A percentile compares a stretch with the other conserved stretches of the same genome.
Conservation (phyloP, 2,888 invertebrate genomes). For the Lamellibrachia satsuma region DNA sequence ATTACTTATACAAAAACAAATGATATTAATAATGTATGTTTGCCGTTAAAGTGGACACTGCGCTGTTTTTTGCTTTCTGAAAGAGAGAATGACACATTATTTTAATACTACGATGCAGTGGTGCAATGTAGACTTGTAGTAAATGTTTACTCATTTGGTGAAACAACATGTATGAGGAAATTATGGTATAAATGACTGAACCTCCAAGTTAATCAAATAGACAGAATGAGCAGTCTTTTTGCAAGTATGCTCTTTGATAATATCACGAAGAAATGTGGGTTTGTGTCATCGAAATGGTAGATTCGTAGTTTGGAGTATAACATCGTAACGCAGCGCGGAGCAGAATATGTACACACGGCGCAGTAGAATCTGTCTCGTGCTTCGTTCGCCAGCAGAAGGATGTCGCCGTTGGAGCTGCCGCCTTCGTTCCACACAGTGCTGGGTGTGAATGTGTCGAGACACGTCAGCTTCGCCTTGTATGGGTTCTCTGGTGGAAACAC, state of each 20-base stretch:
- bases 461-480: not conserved
- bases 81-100: not conserved
- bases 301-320: not conserved
- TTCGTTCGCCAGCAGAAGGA: not conserved
- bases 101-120: not conserved
- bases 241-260: too few relatives aligned
- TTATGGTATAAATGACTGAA: too few relatives aligned
- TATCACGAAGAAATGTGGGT: not conserved
- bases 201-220: too few relatives aligned
- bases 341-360: not conserved
- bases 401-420: not conserved
- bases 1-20: not conserved
- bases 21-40: not conserved
- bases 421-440: not conserved
- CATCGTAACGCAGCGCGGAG: not conserved
- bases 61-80: not conserved
- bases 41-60: not conserved
- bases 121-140: not conserved
- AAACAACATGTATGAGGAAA: too few relatives aligned
- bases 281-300: not conserved
- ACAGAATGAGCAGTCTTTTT: too few relatives aligned
- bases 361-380: conserved; percentile 7
- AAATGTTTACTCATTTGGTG: too few relatives aligned
- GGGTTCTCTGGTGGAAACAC: not conserved
- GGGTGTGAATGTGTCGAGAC: not conserved